phyloP scores from a whole-genome alignment of 2,797 vertebrate genomes.

The Notoglanidium macrostoma region DNA sequence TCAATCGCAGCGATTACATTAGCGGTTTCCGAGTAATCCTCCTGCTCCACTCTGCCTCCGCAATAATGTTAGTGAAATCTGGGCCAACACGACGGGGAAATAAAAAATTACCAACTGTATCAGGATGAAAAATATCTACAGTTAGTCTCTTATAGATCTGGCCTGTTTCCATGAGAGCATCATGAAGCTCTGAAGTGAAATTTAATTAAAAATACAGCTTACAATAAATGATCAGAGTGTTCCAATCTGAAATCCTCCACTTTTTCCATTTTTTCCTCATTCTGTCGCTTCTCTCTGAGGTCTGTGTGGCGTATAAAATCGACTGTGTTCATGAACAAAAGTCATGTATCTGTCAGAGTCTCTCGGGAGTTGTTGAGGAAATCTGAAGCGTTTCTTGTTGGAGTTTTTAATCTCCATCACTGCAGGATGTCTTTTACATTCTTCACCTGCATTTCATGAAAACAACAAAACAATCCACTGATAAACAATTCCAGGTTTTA shows the following conservation, averaged over 20 bases:
- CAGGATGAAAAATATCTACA: background rate
- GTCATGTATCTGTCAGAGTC: no score
- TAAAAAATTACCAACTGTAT: slow-evolving; percentile 15
- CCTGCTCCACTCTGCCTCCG: slow-evolving; percentile 24
- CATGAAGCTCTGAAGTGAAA: background rate
- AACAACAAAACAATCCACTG: background rate
- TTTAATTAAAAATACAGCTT: background rate
- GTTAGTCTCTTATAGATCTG: background rate
- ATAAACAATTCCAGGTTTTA: background rate
- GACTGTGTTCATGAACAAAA: background rate
- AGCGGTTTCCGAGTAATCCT: slow-evolving; percentile 50
- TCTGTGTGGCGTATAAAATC: no score
- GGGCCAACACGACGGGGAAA: slow-evolving; percentile 40
- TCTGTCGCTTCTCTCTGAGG: no score
- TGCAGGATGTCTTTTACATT: background rate
- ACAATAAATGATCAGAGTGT: background rate
- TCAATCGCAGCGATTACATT: slow-evolving; percentile 48
- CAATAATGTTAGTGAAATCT: slow-evolving; percentile 31
- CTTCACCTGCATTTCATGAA: background rate
- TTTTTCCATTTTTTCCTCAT: background rate
- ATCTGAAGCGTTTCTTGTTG: no score
- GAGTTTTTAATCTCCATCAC: background rate
- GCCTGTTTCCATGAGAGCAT: background rate
- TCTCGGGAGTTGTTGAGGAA: no score
- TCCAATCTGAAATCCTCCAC: background rate